Evolutionary conservation across 2,113 vertebrate genomes (phyloP).

Genomic region (Callorhinus ursinus): DNA sequence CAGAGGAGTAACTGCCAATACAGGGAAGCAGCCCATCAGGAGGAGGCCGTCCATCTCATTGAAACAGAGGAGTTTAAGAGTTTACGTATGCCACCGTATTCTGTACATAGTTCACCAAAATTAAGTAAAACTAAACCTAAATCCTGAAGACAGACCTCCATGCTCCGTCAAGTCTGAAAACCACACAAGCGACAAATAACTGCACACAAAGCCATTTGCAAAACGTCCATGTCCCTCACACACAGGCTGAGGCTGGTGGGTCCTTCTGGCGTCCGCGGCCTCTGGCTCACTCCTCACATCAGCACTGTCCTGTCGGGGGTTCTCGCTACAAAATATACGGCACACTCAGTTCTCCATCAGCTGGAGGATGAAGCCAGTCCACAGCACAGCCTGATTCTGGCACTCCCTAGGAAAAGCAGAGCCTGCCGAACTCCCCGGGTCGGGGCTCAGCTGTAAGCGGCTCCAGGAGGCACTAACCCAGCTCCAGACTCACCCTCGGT

Average conservation of each 20-base stretch:
- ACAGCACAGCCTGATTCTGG: too few relatives aligned
- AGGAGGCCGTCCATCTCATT: rapidly evolving
- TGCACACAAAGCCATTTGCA: background rate
- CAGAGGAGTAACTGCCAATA: background rate
- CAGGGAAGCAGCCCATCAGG: too few relatives aligned
- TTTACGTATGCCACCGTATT: rapidly evolving
- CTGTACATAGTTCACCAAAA: background rate
- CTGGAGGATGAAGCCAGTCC: background rate
- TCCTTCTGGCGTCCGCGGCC: rapidly evolving
- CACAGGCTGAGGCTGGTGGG: background rate
- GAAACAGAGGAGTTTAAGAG: too few relatives aligned
- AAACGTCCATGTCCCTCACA: background rate
- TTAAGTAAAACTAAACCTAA: background rate
- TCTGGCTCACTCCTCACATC: background rate
- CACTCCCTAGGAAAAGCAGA: background rate
- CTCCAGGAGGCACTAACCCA: background rate
- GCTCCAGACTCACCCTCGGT: background rate
- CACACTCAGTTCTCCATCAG: background rate
- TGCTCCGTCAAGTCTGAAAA: background rate
- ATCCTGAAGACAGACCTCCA: background rate
- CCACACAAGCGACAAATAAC: background rate
- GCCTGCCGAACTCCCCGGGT: background rate
- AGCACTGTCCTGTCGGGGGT: background rate
- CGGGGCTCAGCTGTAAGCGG: background rate
- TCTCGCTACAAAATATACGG: too few relatives aligned